Evolutionary conservation across 2,113 vertebrate species (phyloP), one percentile per base, ranked within the genome.

Genomic region (Notechis scutatus): DNA sequence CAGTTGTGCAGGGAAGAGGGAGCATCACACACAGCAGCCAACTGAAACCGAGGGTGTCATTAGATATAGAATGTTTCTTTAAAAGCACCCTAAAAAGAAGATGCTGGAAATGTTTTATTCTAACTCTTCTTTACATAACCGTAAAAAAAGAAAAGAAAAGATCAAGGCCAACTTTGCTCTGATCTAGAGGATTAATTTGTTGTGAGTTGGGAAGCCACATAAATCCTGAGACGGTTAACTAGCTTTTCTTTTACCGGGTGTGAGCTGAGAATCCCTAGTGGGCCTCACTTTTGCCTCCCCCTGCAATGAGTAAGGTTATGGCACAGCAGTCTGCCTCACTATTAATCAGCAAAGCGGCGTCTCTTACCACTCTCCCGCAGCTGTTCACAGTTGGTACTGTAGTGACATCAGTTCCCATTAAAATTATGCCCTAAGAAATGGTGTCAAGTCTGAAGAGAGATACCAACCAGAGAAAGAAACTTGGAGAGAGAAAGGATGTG

Each of bases 341-440:
- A 54, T 92, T 92, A 92, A n/a, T 69, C 89, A 81, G 18, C 2
- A 59, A 47, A 88, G 88, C 59, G 24, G 93, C 64, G 18, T 94
- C 87, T 23, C 47, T 86, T 85, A 47, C 52, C 74, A 88, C 74
- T 85, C 89, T 91, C 69, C 88, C 87, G 89, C 89, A 93, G 89
- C 87, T 93, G 1, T 89, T 61, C 59, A 92, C 85, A 93, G 91
- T 92, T 34, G 45, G 59, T 90, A 47, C 50, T 81, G 34, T 87
- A 94, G 87, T 93, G 93, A 93, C 95, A 94, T 0, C 55, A 29
- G 94, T 34, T 54, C 50, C 91, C 90, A 95, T 91, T 92, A 95
- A 93, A 92, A 86, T 93, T 87, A 87, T 87, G 86, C 45, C 88
- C 74, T 90, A 90, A 90, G 89, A 93, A 93, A 90, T 64, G 89